Conservation (phyloP, 2,888 invertebrate species). For the Clanis bilineata region DNA sequence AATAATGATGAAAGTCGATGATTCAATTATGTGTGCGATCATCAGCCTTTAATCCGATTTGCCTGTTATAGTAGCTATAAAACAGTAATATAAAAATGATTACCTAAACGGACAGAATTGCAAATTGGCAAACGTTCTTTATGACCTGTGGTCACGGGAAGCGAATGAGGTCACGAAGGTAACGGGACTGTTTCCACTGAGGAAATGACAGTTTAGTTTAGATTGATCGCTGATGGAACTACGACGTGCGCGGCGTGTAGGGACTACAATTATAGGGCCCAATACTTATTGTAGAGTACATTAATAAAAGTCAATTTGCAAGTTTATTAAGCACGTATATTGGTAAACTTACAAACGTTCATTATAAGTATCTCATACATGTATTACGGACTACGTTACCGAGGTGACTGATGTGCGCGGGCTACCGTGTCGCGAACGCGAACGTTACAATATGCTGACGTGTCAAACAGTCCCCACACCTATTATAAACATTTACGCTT, state of each 20-base stretch:
- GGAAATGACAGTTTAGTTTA: slow-evolving; percentile 25
- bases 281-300: no score
- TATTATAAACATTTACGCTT: no score
- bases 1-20: slow-evolving; percentile 7
- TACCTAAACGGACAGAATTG: slow-evolving; percentile 31
- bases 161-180: slow-evolving; percentile 42
- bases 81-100: neutral
- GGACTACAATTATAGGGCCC: neutral
- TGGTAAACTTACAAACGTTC: no score
- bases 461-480: no score
- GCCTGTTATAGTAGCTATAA: neutral
- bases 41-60: slow-evolving; percentile 23
- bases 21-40: slow-evolving; percentile 8
- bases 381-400: no score
- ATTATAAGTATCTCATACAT: no score
- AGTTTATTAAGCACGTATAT: no score
- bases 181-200: slow-evolving; percentile 30
- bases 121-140: slow-evolving; percentile 30
- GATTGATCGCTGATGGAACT: neutral
- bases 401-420: no score
- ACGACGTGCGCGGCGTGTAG: neutral
- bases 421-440: no score
- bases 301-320: no score
- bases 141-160: slow-evolving; percentile 30
- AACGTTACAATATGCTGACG: no score